Conservation (phyloP, 1,140 invertebrate species). For the Physella acuta region DNA sequence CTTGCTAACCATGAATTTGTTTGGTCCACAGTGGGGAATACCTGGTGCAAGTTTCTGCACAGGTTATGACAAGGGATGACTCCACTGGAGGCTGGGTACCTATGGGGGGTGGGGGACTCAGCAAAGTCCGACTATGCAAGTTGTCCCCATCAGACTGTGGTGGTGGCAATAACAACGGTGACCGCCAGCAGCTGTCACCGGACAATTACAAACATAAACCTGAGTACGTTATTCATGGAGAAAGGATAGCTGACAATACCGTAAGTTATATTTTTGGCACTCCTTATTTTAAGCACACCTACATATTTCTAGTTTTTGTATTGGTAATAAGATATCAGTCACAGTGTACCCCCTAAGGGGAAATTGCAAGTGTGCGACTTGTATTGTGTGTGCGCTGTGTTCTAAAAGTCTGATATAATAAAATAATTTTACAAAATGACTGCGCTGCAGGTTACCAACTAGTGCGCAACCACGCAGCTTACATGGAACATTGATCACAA, state of each 20-base stretch:
- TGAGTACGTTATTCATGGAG: constrained; percentile 23
- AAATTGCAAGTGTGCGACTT: no score
- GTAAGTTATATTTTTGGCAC: no score
- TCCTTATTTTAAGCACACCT: background rate
- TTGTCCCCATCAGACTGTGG: constrained; percentile 30
- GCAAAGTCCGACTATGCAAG: constrained; percentile 66
- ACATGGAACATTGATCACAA: no score
- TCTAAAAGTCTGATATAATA: no score
- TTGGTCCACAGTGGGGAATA: constrained; percentile 69
- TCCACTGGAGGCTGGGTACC: constrained; percentile 94
- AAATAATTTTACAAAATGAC: no score
- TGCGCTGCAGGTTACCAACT: no score
- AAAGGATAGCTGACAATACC: constrained; percentile 19
- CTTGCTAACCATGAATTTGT: no score
- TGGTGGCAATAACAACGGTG: background rate
- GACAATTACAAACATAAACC: constrained; percentile 15
- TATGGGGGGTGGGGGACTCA: constrained; percentile 87
- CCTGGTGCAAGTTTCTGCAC: constrained; percentile 93
- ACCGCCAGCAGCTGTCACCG: background rate
- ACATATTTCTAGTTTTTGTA: background rate
- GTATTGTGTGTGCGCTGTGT: no score
- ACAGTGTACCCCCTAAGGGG: no score
- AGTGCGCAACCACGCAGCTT: no score
- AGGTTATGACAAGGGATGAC: constrained; percentile 97
- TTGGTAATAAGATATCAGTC: background rate